Base-by-base conservation (phyloP, 2,113 vertebrate species). In the Cynocephalus volans region DNA sequence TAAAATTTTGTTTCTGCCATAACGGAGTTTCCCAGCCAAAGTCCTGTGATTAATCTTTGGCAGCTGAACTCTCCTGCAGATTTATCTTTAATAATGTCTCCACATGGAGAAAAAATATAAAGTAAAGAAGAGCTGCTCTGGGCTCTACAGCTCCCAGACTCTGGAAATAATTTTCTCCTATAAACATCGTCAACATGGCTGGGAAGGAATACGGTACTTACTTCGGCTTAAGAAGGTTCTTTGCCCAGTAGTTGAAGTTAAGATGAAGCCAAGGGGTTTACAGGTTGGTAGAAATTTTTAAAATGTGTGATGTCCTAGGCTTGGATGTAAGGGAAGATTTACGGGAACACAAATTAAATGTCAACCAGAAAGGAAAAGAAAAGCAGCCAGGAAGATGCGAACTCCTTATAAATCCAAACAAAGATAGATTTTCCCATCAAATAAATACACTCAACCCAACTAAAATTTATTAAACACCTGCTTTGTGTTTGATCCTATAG, bases 51-150 rank as follows among this genome's bases (percentile, higher is more conserved):
- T 75, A 73, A 90, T 77, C 64, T 50, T 77, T 82, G 75, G 67
- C 21, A 80, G 67, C 15, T 97, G 54, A 31, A 50, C 70, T 96
- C 89, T 93, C 64, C 75, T 83, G 24, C 48, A 64, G 91, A 82
- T 73, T 95, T 76, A 81, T 54, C 58, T 94, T 75, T 54, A 90
- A 85, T 89, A 86, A 91, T 88, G 18, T 69, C 54, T 90, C 33
- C 14, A 48, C 19, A 23, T 4, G 50, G 33, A 88, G 58, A 56
- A 88, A 95, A 31, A 79, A 21, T 9, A 64, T 36, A 87, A 84
- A 90, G 45, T 6, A 76, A 92, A 45, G 11, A 60, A 54, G 28
- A 52, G 36, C 17, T 94, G 36, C 41, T 54, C 76, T 77, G 45
- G 24, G 24, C 31, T 45, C n/a, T 87, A 2, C 58, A 36, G 26